Evolutionary conservation across 2,797 vertebrate genomes (phyloP).

Genomic region (Acipenser ruthenus): DNA sequence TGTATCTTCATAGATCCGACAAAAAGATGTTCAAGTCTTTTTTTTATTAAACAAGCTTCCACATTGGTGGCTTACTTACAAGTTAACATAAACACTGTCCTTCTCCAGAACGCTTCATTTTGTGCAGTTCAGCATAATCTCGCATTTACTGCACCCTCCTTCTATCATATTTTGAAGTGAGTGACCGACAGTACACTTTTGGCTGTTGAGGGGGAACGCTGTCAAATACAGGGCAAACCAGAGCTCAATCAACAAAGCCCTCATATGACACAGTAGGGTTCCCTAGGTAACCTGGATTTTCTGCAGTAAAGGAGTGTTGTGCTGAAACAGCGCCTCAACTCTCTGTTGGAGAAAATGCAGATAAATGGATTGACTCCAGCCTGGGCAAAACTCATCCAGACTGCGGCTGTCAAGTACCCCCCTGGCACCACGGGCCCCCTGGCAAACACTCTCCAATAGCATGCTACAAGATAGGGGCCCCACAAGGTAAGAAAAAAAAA

Average conservation of each 20-base stretch:
- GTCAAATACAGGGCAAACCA: constrained; percentile 58
- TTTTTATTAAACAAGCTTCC: constrained; percentile 52
- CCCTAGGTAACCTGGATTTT: constrained; percentile 99
- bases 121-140: constrained; percentile 36
- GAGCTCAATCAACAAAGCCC: constrained; percentile 63
- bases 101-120: constrained; percentile 39
- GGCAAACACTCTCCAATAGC: constrained; percentile 98
- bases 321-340: constrained; percentile 99
- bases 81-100: constrained; percentile 59
- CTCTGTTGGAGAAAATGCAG: constrained; percentile 99
- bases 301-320: constrained; percentile 99
- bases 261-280: constrained; percentile 99
- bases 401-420: constrained; percentile 95
- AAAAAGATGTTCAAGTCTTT: constrained; percentile 23
- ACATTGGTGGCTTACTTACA: constrained; percentile 58
- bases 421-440: constrained; percentile 91
- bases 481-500: constrained; percentile 97
- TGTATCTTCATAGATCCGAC: constrained; percentile 57
- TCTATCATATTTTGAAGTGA: constrained; percentile 43
- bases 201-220: constrained; percentile 41
- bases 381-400: constrained; percentile 99
- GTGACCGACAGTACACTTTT: constrained; percentile 46
- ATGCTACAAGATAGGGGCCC: constrained; percentile 97
- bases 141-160: constrained; percentile 43
- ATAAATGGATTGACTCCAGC: constrained; percentile 99